Percentiles rank a stretch among this genome's conserved stretches.
phyloP scores from a whole-genome alignment of 64 coral and sea anemone species.

The Montipora efflorescens region DNA sequence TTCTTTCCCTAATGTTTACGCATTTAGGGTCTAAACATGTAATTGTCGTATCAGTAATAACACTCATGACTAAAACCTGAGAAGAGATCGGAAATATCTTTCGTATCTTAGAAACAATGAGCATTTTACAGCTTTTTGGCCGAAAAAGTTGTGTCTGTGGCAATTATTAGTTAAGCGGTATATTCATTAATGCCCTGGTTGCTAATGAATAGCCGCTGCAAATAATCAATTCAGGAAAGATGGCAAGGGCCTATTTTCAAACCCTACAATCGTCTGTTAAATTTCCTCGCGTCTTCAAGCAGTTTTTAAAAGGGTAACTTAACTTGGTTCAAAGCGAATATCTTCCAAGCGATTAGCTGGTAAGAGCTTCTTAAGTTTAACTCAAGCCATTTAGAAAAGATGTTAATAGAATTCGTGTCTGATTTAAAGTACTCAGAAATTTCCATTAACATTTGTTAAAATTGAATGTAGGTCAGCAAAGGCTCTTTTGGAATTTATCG shows the following conservation, averaged over 20 bases:
- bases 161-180: no score
- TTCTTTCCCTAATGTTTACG: not conserved
- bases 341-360: not conserved
- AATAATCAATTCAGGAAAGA: no score
- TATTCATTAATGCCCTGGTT: no score
- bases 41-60: not conserved
- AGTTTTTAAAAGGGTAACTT: no score
- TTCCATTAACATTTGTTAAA: constrained; percentile 20
- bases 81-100: not conserved
- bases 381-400: not conserved
- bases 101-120: not conserved
- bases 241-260: no score
- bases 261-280: no score
- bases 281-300: no score
- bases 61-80: not conserved
- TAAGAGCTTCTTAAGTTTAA: not conserved
- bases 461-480: not conserved
- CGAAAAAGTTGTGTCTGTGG: no score
- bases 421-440: constrained; percentile 6
- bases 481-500: constrained; percentile 8
- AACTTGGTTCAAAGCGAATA: not conserved
- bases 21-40: not conserved
- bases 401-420: not conserved
- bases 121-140: no score
- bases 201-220: no score